Percentiles rank a stretch among this genome's conserved stretches.
Conservation (phyloP, 2,888 invertebrate species). For the Tineola bisselliella region DNA sequence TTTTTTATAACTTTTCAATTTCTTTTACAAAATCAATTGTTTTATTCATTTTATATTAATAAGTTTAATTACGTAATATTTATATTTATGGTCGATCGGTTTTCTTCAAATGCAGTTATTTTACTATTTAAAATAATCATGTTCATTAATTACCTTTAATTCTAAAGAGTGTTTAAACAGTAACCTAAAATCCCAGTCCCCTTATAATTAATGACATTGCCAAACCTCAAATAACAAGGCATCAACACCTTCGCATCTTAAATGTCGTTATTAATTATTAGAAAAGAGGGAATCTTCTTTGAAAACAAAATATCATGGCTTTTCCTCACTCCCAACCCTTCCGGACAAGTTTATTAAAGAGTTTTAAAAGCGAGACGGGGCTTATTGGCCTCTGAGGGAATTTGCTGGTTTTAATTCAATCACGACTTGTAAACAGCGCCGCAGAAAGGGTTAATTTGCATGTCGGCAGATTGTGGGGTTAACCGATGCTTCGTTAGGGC, state of each 20-base stretch:
- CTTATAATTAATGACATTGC: conserved; percentile 36
- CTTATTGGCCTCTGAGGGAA: conserved; percentile 13
- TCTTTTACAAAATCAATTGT: neutral
- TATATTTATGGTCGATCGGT: no score
- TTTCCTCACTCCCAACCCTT: conserved; percentile 36
- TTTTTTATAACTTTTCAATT: neutral
- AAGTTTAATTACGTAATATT: no score
- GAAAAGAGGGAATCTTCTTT: conserved; percentile 44
- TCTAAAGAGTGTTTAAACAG: neutral
- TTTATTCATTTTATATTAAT: no score
- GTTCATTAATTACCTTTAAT: neutral
- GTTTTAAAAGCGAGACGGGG: conserved; percentile 22
- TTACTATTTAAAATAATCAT: neutral
- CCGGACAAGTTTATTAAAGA: conserved; percentile 31
- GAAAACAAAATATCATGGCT: conserved; percentile 56
- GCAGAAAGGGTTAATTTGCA: conserved; percentile 66
- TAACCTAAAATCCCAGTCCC: conserved; percentile 38
- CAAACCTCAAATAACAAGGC: conserved; percentile 49
- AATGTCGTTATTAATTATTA: conserved; percentile 47
- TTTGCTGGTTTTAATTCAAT: conserved; percentile 49
- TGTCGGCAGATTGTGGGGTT: conserved; percentile 57
- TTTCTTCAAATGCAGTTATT: no score
- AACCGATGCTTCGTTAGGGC: conserved; percentile 64
- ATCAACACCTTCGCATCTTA: conserved; percentile 28
- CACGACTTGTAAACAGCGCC: conserved; percentile 57